Conservation (phyloP, 2,113 vertebrate genomes). For the Eleginops maclovinus region DNA sequence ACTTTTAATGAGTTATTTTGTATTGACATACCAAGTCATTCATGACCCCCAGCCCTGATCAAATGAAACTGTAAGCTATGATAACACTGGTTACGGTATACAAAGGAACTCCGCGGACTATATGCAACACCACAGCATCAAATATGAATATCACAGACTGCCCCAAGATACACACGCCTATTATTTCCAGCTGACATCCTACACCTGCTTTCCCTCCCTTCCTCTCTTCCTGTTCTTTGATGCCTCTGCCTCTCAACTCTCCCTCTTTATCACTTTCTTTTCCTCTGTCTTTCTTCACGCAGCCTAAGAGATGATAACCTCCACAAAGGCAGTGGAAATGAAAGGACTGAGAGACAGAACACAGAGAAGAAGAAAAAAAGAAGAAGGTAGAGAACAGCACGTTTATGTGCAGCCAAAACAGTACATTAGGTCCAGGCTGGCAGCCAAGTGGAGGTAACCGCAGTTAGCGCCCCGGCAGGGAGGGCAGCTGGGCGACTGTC, state of each 20-base stretch:
- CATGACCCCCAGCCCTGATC: not conserved
- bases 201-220: constrained; percentile 45
- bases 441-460: constrained; percentile 31
- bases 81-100: not conserved
- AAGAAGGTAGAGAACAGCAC: constrained; percentile 1
- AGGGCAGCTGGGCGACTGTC: constrained; percentile 18
- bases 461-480: constrained; percentile 17
- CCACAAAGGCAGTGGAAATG: constrained; percentile 21
- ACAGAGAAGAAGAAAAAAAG: constrained; percentile 1
- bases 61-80: not conserved
- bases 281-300: constrained; percentile 10
- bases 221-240: constrained; percentile 5
- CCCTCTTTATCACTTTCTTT: not conserved
- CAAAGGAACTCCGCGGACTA: not conserved
- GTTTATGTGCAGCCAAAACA: constrained; percentile 29
- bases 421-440: constrained; percentile 24
- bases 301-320: constrained; percentile 29
- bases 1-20: constrained; percentile 7
- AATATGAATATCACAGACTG: constrained; percentile 32
- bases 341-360: constrained; percentile 20
- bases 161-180: not conserved
- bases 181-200: constrained; percentile 45
- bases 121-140: constrained; percentile 10
- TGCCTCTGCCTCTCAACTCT: not conserved
- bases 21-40: not conserved